Evolutionary conservation across 2,888 invertebrate species (phyloP).

Genomic region (Sepiola atlantica): DNA sequence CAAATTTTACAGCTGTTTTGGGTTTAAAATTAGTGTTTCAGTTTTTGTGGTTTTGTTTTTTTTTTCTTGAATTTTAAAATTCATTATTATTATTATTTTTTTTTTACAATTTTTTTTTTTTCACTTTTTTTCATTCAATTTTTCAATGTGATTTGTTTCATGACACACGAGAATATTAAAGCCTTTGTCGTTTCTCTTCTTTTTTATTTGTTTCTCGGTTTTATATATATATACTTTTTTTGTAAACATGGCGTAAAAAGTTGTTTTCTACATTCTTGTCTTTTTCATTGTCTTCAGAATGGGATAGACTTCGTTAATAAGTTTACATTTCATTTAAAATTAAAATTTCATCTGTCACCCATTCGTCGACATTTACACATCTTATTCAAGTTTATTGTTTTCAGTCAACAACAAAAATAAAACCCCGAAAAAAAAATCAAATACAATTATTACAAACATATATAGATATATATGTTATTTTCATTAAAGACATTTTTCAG

Average conservation of each 20-base stretch:
- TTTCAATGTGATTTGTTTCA: neutral
- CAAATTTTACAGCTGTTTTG: neutral
- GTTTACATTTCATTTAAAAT: neutral
- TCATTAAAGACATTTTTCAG: too few relatives aligned
- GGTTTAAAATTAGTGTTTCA: neutral
- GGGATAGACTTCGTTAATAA: neutral
- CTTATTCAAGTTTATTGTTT: neutral
- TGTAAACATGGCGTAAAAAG: neutral
- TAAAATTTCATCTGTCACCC: neutral
- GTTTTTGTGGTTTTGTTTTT: neutral
- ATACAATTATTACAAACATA: neutral
- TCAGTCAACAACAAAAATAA: neutral
- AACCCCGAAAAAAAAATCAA: neutral
- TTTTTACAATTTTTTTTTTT: neutral
- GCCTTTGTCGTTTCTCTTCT: neutral
- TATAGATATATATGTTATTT: neutral
- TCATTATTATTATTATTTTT: neutral
- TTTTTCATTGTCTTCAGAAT: neutral
- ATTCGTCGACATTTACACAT: neutral
- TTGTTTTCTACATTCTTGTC: neutral
- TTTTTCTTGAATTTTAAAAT: neutral
- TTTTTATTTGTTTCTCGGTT: neutral
- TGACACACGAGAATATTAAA: neutral
- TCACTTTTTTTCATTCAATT: neutral
- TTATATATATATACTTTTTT: neutral